phyloP scores from a whole-genome alignment of 2,113 vertebrate genomes.

The Psilopogon haemacephalus region DNA sequence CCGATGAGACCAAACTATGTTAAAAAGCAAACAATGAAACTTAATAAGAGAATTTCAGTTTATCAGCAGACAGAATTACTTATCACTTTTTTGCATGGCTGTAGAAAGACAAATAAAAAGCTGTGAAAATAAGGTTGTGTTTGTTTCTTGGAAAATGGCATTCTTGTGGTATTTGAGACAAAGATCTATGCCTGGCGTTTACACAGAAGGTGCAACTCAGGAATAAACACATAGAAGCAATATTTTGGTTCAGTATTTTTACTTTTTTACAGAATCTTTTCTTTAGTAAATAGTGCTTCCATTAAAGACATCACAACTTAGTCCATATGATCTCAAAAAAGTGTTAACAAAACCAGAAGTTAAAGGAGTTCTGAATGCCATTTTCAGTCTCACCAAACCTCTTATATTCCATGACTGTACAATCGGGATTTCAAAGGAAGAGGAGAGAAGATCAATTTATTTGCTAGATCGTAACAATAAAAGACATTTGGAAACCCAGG shows the following conservation, averaged over 20 bases:
- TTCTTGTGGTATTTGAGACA: background rate
- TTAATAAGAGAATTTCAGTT: background rate
- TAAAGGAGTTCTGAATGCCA: background rate
- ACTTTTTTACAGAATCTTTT: background rate
- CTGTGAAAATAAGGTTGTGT: background rate
- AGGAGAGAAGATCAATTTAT: background rate
- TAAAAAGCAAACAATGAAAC: background rate
- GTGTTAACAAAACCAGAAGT: background rate
- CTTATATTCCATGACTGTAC: no score
- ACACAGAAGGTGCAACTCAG: background rate
- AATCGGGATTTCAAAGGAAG: background rate
- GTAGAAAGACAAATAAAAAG: background rate
- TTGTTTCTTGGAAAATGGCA: background rate
- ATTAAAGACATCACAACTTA: background rate
- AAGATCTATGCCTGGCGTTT: background rate
- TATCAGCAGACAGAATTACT: background rate
- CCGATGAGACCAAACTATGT: background rate
- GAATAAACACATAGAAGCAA: background rate
- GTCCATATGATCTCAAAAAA: background rate
- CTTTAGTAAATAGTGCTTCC: background rate
- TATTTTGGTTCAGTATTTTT: background rate
- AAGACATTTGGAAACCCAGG: background rate
- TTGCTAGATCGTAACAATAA: background rate
- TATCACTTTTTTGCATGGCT: background rate
- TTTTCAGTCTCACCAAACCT: background rate